Evolutionary conservation across 1,140 invertebrate genomes (phyloP).

Genomic region (Camponotus floridanus): DNA sequence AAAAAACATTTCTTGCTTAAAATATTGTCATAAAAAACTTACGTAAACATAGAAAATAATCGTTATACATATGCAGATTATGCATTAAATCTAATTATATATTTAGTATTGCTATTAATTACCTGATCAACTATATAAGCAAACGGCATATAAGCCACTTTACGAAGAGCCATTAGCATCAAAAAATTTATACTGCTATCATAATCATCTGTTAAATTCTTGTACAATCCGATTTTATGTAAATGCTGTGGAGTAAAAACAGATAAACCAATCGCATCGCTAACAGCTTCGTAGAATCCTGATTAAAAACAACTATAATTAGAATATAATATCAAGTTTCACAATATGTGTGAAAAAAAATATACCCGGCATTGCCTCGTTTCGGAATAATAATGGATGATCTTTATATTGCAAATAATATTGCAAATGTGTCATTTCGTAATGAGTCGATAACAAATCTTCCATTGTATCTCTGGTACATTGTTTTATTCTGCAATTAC

Average conservation of each 20-base stretch:
- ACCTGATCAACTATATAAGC: conserved; percentile 92
- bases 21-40: not conserved
- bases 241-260: conserved; percentile 92
- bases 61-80: not conserved
- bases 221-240: conserved; percentile 90
- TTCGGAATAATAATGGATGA: conserved; percentile 91
- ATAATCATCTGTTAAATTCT: conserved; percentile 89
- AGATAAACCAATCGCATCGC: conserved; percentile 94
- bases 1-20: not conserved
- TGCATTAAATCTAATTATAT: conserved; percentile 20
- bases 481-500: conserved; percentile 92
- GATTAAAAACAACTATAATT: conserved; percentile 67
- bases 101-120: conserved; percentile 56
- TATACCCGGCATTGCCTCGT: conserved; percentile 92
- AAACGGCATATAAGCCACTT: conserved; percentile 93
- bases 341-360: not conserved
- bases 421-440: conserved; percentile 95
- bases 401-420: conserved; percentile 94
- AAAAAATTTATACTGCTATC: conserved; percentile 93
- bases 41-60: not conserved
- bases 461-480: conserved; percentile 94
- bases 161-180: conserved; percentile 93
- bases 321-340: not conserved
- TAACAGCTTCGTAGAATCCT: conserved; percentile 96
- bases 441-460: conserved; percentile 93